A percentile compares a stretch with the other conserved stretches of the same genome.
Evolutionary conservation across 2,113 vertebrate species (phyloP).

Genomic region (Poecilia latipinna): DNA sequence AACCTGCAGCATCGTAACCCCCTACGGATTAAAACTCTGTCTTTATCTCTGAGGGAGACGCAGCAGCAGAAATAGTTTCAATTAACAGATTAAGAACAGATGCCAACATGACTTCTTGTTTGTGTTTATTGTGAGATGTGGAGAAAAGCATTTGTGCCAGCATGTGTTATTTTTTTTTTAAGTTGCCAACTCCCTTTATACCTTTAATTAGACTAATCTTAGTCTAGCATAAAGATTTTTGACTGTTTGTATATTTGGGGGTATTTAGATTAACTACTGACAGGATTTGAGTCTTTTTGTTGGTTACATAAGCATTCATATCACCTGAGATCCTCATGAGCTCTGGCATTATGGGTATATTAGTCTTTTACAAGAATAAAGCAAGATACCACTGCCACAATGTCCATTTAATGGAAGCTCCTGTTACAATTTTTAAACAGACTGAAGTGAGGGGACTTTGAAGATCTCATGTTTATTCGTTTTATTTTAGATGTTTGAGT

Average conservation of each 20-base stretch:
- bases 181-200: background rate
- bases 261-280: too few species aligned
- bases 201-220: too few species aligned
- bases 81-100: slow-evolving; percentile 60
- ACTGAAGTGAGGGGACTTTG: background rate
- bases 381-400: background rate
- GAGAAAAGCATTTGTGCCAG: background rate
- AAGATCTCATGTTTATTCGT: background rate
- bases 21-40: slow-evolving; percentile 52
- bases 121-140: slow-evolving; percentile 14
- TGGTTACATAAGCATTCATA: too few species aligned
- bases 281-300: too few species aligned
- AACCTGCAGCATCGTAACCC: slow-evolving; percentile 47
- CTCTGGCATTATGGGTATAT: background rate
- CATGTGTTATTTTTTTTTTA: background rate
- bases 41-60: slow-evolving; percentile 15
- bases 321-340: too few species aligned
- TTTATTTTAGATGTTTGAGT: background rate
- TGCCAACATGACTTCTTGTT: slow-evolving; percentile 41
- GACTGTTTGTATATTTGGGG: too few species aligned
- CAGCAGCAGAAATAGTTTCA: slow-evolving; percentile 45
- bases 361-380: background rate
- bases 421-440: background rate
- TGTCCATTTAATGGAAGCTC: background rate
- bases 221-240: too few species aligned